Base-by-base conservation (phyloP, 2,113 vertebrate species). In the Raja brachyura region DNA sequence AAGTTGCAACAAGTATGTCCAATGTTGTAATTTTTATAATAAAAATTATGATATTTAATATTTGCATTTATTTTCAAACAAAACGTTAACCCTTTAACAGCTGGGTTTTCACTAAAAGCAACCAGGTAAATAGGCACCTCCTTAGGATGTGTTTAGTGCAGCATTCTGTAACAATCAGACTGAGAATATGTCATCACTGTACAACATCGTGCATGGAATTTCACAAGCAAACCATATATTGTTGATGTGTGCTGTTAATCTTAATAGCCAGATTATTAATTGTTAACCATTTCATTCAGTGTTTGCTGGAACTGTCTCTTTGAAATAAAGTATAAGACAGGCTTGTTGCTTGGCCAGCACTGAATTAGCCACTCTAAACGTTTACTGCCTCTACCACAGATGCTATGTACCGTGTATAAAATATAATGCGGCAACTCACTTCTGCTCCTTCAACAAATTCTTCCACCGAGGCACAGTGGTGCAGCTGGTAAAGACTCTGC, bases 11-110 rank as follows among this genome's bases (percentile, higher is more conserved):
- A 63, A 22, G 18, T 10, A n/a, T 4, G 81, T 85, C 22, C 59
- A 85, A 85, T 54, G 5, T n/a, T 88, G 56, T 7, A 88, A 63
- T 31, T 63, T 66, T 31, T 88, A 5, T 14, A 85, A 66, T 18
- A 31, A 88, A 16, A 66, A 85, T 28, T 88, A 18, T 31, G 18
- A 86, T 63, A 13, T 31, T 31, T 86, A 63, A 86, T 63, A 63
- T 63, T 7, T 6, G 25, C 11, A 11, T 85, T 59, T n/a, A 85
- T 63, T 86, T 88, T 88, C 28, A 88, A 88, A 63, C 59, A 59
- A 66, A 88, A 61, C 14, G 4, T 88, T 88, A 88, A 88, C 59
- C 83, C 83, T 88, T 59, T 33, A 66, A 88, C n/a, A 66, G 59
- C 59, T 88, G 59, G 54, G 25, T 1, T 86, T 63, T 31, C 83